Evolutionary conservation across 2,797 vertebrate species (phyloP).

Genomic region (Chaetodon trifasciatus): DNA sequence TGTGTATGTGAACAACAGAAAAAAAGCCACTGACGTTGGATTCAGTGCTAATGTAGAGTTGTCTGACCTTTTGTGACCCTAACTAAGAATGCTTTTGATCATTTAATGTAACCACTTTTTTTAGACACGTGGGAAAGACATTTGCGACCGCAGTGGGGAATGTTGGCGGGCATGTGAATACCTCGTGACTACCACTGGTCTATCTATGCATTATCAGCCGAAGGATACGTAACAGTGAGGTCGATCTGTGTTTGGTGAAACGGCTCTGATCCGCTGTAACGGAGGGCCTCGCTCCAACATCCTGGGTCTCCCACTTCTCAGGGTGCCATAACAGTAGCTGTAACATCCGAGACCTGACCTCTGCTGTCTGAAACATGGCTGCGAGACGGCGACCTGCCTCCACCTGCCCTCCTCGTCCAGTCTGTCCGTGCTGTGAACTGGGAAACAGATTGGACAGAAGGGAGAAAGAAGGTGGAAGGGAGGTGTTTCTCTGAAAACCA

Average conservation of each 20-base stretch:
- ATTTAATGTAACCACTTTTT: slow-evolving; percentile 62
- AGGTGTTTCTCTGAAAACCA: slow-evolving; percentile 45
- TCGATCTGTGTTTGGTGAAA: slow-evolving; percentile 46
- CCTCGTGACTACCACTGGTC: slow-evolving; percentile 83
- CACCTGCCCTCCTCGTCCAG: slow-evolving; percentile 42
- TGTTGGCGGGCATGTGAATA: slow-evolving; percentile 75
- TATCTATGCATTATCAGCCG: slow-evolving; percentile 86
- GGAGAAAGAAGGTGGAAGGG: slow-evolving; percentile 33
- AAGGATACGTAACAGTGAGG: slow-evolving; percentile 55
- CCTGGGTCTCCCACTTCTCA: slow-evolving; percentile 83
- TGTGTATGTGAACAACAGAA: slow-evolving; percentile 53
- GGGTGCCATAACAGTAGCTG: slow-evolving; percentile 84
- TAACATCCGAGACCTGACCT: slow-evolving; percentile 63
- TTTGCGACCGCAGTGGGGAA: slow-evolving; percentile 48
- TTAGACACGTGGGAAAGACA: slow-evolving; percentile 44
- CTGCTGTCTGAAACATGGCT: slow-evolving; percentile 63
- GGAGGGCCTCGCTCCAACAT: slow-evolving; percentile 68
- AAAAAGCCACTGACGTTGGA: slow-evolving; percentile 25
- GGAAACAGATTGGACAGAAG: slow-evolving; percentile 22
- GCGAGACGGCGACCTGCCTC: slow-evolving; percentile 41
- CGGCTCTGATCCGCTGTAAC: slow-evolving; percentile 45
- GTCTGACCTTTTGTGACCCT: slow-evolving; percentile 59
- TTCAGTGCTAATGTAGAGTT: slow-evolving; percentile 58
- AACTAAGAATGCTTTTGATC: slow-evolving; percentile 64
- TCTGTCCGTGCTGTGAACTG: slow-evolving; percentile 29